A percentile compares a stretch with the other conserved stretches of the same genome.
Evolutionary conservation across 2,888 invertebrate genomes (phyloP).

Genomic region (Sphinx pinastri): DNA sequence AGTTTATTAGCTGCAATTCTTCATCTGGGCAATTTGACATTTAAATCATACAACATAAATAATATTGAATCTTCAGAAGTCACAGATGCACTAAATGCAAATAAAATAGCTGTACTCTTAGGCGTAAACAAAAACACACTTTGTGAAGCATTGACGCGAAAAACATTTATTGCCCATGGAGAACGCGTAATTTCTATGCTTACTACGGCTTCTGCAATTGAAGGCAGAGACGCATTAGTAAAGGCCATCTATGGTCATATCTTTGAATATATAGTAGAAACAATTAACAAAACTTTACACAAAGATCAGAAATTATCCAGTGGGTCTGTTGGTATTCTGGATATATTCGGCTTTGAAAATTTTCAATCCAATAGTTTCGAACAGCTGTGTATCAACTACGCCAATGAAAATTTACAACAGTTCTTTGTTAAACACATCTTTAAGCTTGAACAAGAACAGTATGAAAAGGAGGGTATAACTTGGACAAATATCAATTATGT

Average conservation of each 20-base stretch:
- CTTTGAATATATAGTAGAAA: slow-evolving; percentile 94
- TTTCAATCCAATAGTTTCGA: slow-evolving; percentile 96
- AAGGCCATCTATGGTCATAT: slow-evolving; percentile 96
- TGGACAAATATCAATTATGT: slow-evolving; percentile 96
- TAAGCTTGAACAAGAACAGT: slow-evolving; percentile 97
- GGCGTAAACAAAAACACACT: slow-evolving; percentile 89
- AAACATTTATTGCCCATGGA: slow-evolving; percentile 93
- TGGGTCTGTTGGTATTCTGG: slow-evolving; percentile 94
- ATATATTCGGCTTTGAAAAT: slow-evolving; percentile 99
- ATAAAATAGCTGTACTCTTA: slow-evolving; percentile 88
- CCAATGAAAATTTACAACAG: slow-evolving; percentile 98
- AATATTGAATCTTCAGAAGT: slow-evolving; percentile 96
- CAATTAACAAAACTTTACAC: slow-evolving; percentile 94
- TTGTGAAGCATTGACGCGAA: slow-evolving; percentile 91
- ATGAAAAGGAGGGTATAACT: slow-evolving; percentile 93
- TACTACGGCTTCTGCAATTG: slow-evolving; percentile 89
- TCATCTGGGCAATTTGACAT: slow-evolving; percentile 96
- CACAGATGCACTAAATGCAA: slow-evolving; percentile 87
- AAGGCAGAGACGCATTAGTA: slow-evolving; percentile 96
- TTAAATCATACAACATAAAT: slow-evolving; percentile 88
- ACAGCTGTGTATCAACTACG: slow-evolving; percentile 98
- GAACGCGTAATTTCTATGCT: slow-evolving; percentile 91
- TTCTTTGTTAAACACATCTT: slow-evolving; percentile 98
- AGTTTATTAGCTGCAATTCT: slow-evolving; percentile 93
- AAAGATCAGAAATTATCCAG: slow-evolving; percentile 85